phyloP scores from a whole-genome alignment of 35 echinoderm and acorn worm species.

The Acanthaster planci region DNA sequence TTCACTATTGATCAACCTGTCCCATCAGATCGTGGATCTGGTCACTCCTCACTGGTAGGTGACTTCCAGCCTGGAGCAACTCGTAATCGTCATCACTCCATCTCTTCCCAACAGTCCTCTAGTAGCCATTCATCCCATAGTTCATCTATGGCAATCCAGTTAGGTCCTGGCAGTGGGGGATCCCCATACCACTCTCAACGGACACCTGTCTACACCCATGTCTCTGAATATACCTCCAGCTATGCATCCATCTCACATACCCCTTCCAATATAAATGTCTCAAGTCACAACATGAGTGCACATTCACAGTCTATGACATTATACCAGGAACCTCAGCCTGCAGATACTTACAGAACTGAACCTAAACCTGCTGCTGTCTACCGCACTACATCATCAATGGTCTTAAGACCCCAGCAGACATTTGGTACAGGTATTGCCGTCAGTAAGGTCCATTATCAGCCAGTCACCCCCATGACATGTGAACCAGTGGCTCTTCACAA shows the following conservation, averaged over 20 bases:
- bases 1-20: background rate
- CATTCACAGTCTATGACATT: slow-evolving; percentile 30
- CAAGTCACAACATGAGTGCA: slow-evolving; percentile 41
- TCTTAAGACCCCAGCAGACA: slow-evolving; percentile 66
- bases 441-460: slow-evolving; percentile 92
- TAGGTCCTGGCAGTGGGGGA: background rate
- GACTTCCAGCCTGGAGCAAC: background rate
- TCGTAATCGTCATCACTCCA: slow-evolving; percentile 71
- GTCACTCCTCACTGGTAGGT: background rate
- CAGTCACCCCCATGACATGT: slow-evolving; percentile 90
- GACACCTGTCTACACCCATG: slow-evolving; percentile 10
- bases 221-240: slow-evolving; percentile 39
- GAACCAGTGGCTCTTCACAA: slow-evolving; percentile 87
- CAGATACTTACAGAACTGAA: slow-evolving; percentile 33
- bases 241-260: slow-evolving; percentile 53
- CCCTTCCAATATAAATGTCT: slow-evolving; percentile 44
- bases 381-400: slow-evolving; percentile 74
- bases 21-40: background rate
- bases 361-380: slow-evolving; percentile 83
- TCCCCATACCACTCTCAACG: slow-evolving; percentile 31
- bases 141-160: slow-evolving; percentile 26
- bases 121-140: slow-evolving; percentile 74
- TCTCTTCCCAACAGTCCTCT: slow-evolving; percentile 77
- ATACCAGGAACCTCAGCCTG: slow-evolving; percentile 12
- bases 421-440: slow-evolving; percentile 87